Conservation (phyloP, 2,113 vertebrate species). For the Cichladusa arquata region DNA sequence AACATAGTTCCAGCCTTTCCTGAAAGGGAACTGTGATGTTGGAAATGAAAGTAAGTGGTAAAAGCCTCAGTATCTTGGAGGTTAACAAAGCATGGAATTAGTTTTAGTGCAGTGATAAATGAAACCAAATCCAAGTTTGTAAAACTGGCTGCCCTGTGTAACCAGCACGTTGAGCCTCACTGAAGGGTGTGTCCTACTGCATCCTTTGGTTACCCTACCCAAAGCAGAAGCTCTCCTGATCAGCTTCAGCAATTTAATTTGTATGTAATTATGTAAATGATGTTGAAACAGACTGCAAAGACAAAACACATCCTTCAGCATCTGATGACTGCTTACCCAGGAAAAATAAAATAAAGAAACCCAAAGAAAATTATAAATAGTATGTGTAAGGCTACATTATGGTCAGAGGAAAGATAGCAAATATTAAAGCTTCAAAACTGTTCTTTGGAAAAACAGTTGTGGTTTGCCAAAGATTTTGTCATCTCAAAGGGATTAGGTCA, state of each 20-base stretch:
- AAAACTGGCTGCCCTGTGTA: not conserved
- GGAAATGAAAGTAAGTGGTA: not conserved
- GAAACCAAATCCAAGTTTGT: not conserved
- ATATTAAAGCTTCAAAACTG: not conserved
- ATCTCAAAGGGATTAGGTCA: not conserved
- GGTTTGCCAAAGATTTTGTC: not conserved
- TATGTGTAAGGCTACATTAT: not conserved
- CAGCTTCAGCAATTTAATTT: not conserved
- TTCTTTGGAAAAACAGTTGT: not conserved
- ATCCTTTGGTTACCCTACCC: not conserved
- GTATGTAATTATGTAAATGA: not conserved
- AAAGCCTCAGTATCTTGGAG: not conserved
- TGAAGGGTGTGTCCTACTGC: not conserved
- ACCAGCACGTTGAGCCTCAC: not conserved
- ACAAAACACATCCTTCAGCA: not conserved
- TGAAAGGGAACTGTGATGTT: not conserved
- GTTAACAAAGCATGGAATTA: not conserved
- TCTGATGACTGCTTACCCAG: not conserved
- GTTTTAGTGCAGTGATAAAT: not conserved
- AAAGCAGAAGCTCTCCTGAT: not conserved
- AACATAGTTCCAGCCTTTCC: not conserved
- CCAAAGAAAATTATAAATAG: not conserved
- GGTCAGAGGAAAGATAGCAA: not conserved
- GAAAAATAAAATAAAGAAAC: not conserved
- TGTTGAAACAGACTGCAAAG: not conserved